Evolutionary conservation across 2,888 invertebrate genomes (phyloP).

Genomic region (Hirtodrosophila cameraria): DNA sequence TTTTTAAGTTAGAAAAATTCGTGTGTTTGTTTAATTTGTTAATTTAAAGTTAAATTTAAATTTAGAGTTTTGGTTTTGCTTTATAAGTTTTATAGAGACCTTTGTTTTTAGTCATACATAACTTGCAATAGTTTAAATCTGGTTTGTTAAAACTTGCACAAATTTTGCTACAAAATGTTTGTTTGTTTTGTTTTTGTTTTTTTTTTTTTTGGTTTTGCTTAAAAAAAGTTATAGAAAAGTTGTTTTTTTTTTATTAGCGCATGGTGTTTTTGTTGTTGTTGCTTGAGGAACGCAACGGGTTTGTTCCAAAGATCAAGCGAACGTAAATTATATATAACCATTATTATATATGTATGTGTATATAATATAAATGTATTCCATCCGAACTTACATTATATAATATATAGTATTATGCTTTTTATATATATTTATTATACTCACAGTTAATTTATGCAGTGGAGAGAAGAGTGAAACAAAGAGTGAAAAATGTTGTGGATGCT

Average conservation of each 20-base stretch:
- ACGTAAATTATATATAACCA: constrained; percentile 50
- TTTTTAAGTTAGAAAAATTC: constrained; percentile 73
- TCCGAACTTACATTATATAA: constrained; percentile 41
- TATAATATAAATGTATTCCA: constrained; percentile 36
- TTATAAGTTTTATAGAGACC: constrained; percentile 66
- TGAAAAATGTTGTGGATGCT: constrained; percentile 10
- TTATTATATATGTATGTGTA: constrained; percentile 34
- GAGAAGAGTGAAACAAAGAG: constrained; percentile 63
- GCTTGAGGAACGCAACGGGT: constrained; percentile 41
- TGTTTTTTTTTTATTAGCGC: constrained; percentile 40
- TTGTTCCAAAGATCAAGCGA: constrained; percentile 71
- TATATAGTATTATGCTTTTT: constrained; percentile 44
- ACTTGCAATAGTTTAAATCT: constrained; percentile 50
- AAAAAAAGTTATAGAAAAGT: constrained; percentile 81
- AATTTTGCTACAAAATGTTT: constrained; percentile 73
- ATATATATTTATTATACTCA: constrained; percentile 61
- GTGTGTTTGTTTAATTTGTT: constrained; percentile 63
- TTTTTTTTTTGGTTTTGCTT: constrained; percentile 51
- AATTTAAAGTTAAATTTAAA: constrained; percentile 76
- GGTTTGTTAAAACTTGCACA: constrained; percentile 77
- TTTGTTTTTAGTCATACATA: constrained; percentile 42
- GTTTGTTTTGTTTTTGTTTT: constrained; percentile 1
- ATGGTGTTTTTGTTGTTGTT: constrained; percentile 59
- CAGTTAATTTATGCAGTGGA: constrained; percentile 77
- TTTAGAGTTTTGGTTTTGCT: constrained; percentile 74